These are phyloP conservation scores for Acrobeloides nanus DNA, from an alignment of 2,888 invertebrate species.

Conservation along the genomic window DNA sequence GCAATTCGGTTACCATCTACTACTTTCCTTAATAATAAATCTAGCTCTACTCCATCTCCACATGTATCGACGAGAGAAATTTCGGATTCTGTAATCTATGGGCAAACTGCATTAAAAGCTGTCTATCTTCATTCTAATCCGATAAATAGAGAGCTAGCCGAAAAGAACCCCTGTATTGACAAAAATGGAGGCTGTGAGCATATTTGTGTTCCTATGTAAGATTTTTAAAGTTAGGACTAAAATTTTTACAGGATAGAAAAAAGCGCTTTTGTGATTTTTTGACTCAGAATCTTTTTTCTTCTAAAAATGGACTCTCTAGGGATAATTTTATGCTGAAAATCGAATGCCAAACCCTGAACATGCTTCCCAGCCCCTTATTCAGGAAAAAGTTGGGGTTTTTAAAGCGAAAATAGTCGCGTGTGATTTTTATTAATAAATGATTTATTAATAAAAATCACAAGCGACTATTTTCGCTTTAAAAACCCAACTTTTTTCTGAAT, in stretches of 20 bases:
- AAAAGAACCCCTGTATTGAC: slow-evolving; percentile 7
- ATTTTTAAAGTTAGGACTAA: background rate
- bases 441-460: too few species aligned
- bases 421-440: too few species aligned
- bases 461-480: too few species aligned
- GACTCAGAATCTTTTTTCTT: too few species aligned
- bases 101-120: slow-evolving; percentile 20
- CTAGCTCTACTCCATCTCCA: slow-evolving; percentile 1
- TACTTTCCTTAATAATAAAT: background rate
- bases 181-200: slow-evolving; percentile 22
- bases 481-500: too few species aligned
- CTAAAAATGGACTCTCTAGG: too few species aligned
- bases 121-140: slow-evolving; percentile 5
- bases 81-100: slow-evolving; percentile 18
- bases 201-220: slow-evolving; percentile 22
- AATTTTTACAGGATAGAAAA: background rate
- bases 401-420: too few species aligned
- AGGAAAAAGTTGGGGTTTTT: too few species aligned
- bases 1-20: slow-evolving; percentile 10
- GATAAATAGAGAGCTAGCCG: too few species aligned
- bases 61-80: slow-evolving; percentile 10
- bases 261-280: background rate
- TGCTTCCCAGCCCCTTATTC: too few species aligned
- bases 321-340: too few species aligned
- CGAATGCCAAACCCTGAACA: too few species aligned